These are phyloP conservation scores for Notechis scutatus DNA, from an alignment of 2,113 vertebrate genomes.

Conservation along the genomic window DNA sequence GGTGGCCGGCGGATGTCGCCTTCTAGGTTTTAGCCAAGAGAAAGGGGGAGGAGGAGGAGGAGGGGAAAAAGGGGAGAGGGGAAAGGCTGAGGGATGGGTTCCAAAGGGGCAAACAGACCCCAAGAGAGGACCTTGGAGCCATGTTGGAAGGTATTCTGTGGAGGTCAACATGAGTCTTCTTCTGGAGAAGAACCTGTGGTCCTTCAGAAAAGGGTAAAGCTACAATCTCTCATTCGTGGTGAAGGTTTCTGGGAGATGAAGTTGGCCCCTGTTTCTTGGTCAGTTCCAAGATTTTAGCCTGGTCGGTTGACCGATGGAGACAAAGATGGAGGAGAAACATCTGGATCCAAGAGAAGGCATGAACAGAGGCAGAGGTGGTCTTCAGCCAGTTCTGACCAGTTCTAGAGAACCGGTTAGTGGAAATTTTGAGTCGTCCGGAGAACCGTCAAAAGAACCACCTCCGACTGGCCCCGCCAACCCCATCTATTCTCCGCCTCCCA, in stretches of 20 bases:
- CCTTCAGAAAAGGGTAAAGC: not conserved
- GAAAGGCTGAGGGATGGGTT: not conserved
- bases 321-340: not conserved
- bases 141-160: not conserved
- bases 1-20: conserved; percentile 61
- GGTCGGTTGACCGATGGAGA: not conserved
- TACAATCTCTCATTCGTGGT: not conserved
- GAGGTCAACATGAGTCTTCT: not conserved
- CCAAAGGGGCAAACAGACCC: not conserved
- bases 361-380: too few species aligned
- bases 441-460: too few species aligned
- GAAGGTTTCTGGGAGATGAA: not conserved
- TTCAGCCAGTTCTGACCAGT: too few species aligned
- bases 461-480: too few species aligned
- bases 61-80: rapidly evolving
- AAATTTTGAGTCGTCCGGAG: too few species aligned
- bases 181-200: not conserved
- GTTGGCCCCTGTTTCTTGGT: not conserved
- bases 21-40: conserved; percentile 73
- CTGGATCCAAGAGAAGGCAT: not conserved
- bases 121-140: not conserved
- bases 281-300: not conserved
- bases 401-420: too few species aligned
- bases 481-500: too few species aligned
- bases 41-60: conserved; percentile 11